Evolutionary conservation across 2,113 vertebrate species (phyloP), one percentile per base, ranked within the genome.

Genomic region (Macrotis lagotis): DNA sequence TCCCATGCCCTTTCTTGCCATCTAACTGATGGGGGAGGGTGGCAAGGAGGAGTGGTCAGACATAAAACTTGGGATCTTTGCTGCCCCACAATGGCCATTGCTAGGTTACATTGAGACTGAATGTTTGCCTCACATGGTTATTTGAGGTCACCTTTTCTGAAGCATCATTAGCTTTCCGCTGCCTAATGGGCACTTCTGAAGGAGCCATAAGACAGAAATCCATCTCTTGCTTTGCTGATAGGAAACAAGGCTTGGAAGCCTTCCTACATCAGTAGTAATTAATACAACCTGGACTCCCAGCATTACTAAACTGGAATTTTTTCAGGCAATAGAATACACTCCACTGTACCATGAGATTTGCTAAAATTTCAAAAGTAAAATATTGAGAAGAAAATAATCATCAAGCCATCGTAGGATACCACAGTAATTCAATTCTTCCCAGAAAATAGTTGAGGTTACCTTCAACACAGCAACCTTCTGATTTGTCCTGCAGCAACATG

Each of bases 141-240:
- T 93, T 92, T 50, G 90, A 93, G 94, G 90, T 92, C 93, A 51
- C 31, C 91, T 94, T 94, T 96, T 94, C 91, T n/a, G 55, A 93
- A 66, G 83, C 91, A 53, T 90, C 94, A 28, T 90, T 94, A 74
- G 47, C 83, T 93, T 51, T 92, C 83, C 92, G 49, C 90, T 9
- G 24, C 50, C 90, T 50, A 37, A 92, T 93, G 28, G 53, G 50
- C 4, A 91, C 48, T 11, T 49, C 3, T 14, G 25, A 89, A 92
- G 94, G 44, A 37, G 7, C 66, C n/a, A n/a, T 44, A 83, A 83
- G 66, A 22, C 66, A 83, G 26, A 96, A 95, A 95, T 53, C 51
- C 50, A 12, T 93, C 94, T 93, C 74, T 51, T 91, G 53, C 48
- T 66, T 48, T 66, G 89, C 50, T 74, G 52, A 74, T 19, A 51